Evolutionary conservation across 1,140 invertebrate genomes (phyloP), one percentile per base, ranked within the genome.

Genomic region (Temnothorax nylanderi): DNA sequence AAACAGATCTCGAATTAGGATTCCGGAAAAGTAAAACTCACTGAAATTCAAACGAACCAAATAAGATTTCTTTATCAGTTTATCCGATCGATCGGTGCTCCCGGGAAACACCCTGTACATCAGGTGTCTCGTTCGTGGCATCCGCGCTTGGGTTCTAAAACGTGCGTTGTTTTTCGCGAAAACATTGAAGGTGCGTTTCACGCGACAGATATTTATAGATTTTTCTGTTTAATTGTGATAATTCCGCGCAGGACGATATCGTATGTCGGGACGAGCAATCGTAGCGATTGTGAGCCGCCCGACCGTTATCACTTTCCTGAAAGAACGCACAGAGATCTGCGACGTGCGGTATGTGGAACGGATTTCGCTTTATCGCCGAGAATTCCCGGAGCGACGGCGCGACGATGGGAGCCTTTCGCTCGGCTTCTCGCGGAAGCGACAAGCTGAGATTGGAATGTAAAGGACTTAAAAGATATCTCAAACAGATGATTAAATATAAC

Each of bases 171-270:
- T 26, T 16, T 58, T 80, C 44, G 16, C 16, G 21, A 64, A n/a
- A 41, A 49, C 18, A 18, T 54, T 10, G 34, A 69, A 81, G 6
- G n/a, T 65, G n/a, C 49, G 34, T 44, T 54, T 51, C 60, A 47
- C 7, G 18, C 76, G 81, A 86, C 26, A 54, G 51, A 56, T 85
- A 85, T 85, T 87, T 89, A 77, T 87, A 85, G 51, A 62, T 87
- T 78, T 11, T 87, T 80, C 60, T 65, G 37, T 58, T 65, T 85
- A 89, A 85, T 89, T 67, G 74, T 32, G 60, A 74, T 44, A 81
- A 26, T 26, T 87, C 87, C 51, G 62, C 37, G 78, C 49, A 11
- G 8, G 18, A 16, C 21, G 44, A 26, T 69, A 7, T n/a, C n/a
- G 10, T 7, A 3, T 3, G 49, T 6, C 16, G 34, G 2, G 47